phyloP scores from a whole-genome alignment of 2,888 invertebrate genomes.

The Nematopogon swammerdamellus region DNA sequence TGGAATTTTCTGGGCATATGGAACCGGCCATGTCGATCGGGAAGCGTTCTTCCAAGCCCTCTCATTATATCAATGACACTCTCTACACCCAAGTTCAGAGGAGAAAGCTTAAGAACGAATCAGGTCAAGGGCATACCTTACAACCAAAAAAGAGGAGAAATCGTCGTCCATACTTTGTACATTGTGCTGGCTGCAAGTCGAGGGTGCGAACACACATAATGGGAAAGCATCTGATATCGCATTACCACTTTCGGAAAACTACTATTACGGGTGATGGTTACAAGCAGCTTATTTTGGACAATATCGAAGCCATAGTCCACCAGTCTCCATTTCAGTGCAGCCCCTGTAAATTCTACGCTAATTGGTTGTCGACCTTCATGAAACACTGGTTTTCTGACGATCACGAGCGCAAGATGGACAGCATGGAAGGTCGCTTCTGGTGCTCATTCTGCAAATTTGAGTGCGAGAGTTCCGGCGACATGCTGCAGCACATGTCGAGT shows the following conservation, averaged over 20 bases:
- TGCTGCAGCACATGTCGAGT: constrained; percentile 66
- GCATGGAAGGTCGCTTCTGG: constrained; percentile 61
- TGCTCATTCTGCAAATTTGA: constrained; percentile 74
- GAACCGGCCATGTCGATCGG: constrained; percentile 25
- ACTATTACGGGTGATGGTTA: constrained; percentile 55
- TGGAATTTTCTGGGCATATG: constrained; percentile 58
- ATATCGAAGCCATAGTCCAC: constrained; percentile 73
- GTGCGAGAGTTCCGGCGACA: constrained; percentile 58
- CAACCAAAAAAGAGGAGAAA: constrained; percentile 36
- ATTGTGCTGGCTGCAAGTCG: constrained; percentile 71
- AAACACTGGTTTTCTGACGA: constrained; percentile 69
- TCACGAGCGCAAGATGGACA: constrained; percentile 50
- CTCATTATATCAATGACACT: constrained; percentile 28
- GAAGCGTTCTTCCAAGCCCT: constrained; percentile 33
- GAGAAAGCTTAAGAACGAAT: constrained; percentile 19
- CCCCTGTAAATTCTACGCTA: constrained; percentile 81
- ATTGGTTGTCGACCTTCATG: constrained; percentile 67
- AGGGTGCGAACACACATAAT: constrained; percentile 65
- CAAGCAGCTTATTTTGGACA: constrained; percentile 65
- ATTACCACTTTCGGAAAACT: constrained; percentile 77
- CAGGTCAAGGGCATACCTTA: constrained; percentile 8
- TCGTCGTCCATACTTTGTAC: constrained; percentile 56
- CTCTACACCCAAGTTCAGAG: constrained; percentile 25
- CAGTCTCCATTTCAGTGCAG: constrained; percentile 86
- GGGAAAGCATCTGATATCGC: constrained; percentile 84